Evolutionary conservation across 2,113 vertebrate species (phyloP).

Genomic region (Willisornis vidua): DNA sequence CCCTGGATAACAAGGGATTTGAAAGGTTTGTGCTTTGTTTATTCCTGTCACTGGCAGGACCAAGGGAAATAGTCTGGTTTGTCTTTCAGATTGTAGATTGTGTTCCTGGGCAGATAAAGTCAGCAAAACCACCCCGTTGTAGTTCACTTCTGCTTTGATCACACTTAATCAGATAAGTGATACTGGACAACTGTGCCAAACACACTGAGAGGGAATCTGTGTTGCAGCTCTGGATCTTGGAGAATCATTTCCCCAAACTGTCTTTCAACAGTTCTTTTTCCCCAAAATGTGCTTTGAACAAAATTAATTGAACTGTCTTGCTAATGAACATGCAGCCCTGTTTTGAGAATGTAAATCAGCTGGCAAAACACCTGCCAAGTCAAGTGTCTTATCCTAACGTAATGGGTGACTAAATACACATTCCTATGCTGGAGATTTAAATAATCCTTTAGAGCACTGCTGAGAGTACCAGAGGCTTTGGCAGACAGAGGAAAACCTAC

Average conservation of each 20-base stretch:
- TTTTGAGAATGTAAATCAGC: conserved; percentile 20
- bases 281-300: background rate
- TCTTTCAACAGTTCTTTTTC: background rate
- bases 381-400: conserved; percentile 31
- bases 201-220: background rate
- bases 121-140: no score
- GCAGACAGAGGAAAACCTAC: background rate
- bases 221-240: background rate
- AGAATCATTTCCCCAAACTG: background rate
- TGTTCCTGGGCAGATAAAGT: background rate
- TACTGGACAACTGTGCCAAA: background rate
- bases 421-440: conserved; percentile 39
- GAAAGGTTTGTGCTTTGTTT: background rate
- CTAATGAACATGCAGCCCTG: background rate
- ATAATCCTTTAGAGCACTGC: conserved; percentile 28
- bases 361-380: conserved; percentile 37
- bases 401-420: conserved; percentile 64
- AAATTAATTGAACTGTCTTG: background rate
- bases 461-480: background rate
- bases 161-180: background rate
- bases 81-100: background rate
- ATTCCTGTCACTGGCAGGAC: background rate
- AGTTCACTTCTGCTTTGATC: background rate
- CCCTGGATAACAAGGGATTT: background rate
- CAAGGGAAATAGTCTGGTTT: background rate